Percentiles rank a stretch among this genome's conserved stretches.
Conservation (phyloP, 2,797 vertebrate genomes). For the Lepilemur septentrionalis region DNA sequence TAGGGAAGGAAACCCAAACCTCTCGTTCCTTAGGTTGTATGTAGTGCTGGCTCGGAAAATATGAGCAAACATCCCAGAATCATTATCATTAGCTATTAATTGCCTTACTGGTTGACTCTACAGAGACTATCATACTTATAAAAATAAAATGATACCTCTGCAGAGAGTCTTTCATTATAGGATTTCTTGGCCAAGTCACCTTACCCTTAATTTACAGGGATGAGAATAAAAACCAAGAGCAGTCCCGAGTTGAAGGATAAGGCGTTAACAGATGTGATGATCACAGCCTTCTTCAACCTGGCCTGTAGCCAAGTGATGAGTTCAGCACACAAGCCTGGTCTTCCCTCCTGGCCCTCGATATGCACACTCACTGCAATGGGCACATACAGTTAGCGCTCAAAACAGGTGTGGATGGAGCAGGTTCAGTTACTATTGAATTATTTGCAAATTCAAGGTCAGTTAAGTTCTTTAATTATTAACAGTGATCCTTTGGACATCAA, state of each 20-base stretch:
- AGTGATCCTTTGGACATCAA: not conserved
- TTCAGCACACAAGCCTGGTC: not conserved
- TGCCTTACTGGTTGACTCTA: not conserved
- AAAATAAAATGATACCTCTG: not conserved
- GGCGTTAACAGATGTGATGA: not conserved
- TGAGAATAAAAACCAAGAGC: not conserved
- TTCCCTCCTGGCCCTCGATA: not conserved
- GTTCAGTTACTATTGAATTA: not conserved
- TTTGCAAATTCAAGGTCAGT: not conserved
- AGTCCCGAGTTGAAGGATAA: not conserved
- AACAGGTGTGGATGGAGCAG: not conserved
- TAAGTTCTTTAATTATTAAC: not conserved
- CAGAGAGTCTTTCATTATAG: not conserved
- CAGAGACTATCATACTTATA: not conserved
- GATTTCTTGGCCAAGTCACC: not conserved
- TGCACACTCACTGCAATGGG: not conserved
- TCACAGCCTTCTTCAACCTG: not conserved
- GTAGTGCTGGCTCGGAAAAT: not conserved
- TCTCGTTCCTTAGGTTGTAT: not conserved
- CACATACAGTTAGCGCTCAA: not conserved
- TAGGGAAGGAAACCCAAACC: not conserved
- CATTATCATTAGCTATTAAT: not conserved
- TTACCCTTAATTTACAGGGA: not conserved
- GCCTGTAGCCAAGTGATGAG: not conserved
- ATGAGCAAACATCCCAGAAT: not conserved